Evolutionary conservation across 2,113 vertebrate genomes (phyloP).

Genomic region (Columba livia): DNA sequence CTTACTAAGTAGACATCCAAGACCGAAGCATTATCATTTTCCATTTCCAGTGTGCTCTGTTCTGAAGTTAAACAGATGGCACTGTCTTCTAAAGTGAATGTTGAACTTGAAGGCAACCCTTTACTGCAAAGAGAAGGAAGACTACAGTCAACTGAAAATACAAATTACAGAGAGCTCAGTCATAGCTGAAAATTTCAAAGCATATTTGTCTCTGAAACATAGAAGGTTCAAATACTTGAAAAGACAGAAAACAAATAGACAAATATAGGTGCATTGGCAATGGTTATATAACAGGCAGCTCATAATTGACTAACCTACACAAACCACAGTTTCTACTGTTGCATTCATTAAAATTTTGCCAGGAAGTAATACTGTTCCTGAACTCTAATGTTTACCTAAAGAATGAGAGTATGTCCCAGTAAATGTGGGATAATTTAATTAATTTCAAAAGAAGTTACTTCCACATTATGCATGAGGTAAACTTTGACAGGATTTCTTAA

Average conservation of each 20-base stretch:
- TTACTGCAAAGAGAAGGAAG: conserved; percentile 76
- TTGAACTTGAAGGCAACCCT: conserved; percentile 87
- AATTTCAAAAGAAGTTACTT: neutral
- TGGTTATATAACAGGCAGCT: neutral
- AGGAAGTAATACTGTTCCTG: neutral
- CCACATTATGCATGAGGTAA: neutral
- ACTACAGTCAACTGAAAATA: neutral
- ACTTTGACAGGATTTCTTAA: neutral
- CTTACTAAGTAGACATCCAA: conserved; percentile 95
- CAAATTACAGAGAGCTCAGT: neutral
- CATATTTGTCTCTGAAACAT: neutral
- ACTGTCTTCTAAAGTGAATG: conserved; percentile 92
- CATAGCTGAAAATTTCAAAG: neutral
- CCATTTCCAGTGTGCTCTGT: conserved; percentile 86
- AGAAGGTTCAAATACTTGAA: neutral
- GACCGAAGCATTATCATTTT: conserved; percentile 90
- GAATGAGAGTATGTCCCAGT: neutral
- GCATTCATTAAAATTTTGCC: neutral
- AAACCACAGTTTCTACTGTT: neutral
- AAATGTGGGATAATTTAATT: neutral
- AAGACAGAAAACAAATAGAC: neutral
- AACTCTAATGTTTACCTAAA: neutral
- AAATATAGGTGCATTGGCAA: neutral
- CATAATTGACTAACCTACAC: neutral
- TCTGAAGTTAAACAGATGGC: conserved; percentile 94